Base-by-base conservation (phyloP, 2,797 vertebrate species). In the Sebastes melanostomus region DNA sequence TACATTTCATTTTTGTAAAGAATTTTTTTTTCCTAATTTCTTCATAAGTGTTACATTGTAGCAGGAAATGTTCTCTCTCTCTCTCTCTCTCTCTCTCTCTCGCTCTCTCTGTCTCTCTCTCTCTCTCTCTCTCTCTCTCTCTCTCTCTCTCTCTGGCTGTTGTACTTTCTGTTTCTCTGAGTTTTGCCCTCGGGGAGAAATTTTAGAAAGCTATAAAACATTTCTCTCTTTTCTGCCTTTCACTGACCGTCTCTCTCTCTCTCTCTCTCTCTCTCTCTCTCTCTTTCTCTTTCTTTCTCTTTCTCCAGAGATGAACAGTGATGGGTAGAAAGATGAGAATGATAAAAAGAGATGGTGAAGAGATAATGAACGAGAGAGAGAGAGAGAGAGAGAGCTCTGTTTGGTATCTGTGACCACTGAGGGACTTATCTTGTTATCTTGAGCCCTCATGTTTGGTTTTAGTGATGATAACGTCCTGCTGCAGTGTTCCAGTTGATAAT, bases 191-290 rank as follows among this genome's bases (percentile, higher is more conserved):
- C 54, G 54, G 84, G 84, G 69, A 85, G 66, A 86, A 77, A 69
- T 82, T 85, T 82, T 70, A 87, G 70, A 78, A 72, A 81, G 24
- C 77, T 80, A 78, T 85, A 74, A 85, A 81, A 69, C 72, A 59
- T 72, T 61, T 69, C 75, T 58, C 30, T 77, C 34, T 16, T 36
- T 22, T 72, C 46, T 36, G 32, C n/a, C 34, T 74, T 25, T 70
- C n/a, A 13, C 9, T 8, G 61, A 18, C 58, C 27, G 8, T 58
- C 69, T 8, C 30, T 30, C 2, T 30, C 7, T 30, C 30, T 30
- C 2, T 30, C 2, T 30, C 7, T 30, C 30, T 30, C 2, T 30
- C 7, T 72, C 11, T 42, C 11, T 69, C 10, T 20, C 30, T 61
- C 77, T 58, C 25, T 25, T 3, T 25, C 3, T 25, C 25, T 25